A percentile compares a stretch with the other conserved stretches of the same genome.
Evolutionary conservation across 2,888 invertebrate species (phyloP).

Genomic region (Caenorhabditis sp.): DNA sequence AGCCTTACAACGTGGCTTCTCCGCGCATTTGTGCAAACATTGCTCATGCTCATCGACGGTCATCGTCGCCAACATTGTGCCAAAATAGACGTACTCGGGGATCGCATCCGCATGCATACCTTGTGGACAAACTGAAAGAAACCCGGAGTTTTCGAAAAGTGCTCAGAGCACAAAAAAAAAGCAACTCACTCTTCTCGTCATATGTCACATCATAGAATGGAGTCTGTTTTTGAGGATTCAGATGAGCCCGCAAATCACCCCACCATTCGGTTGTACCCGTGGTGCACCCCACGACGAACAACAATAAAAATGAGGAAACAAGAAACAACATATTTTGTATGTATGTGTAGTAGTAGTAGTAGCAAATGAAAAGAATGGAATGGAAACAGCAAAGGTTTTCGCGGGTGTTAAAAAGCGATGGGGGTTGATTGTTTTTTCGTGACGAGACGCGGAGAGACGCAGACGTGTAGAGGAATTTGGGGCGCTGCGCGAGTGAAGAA

Average conservation of each 20-base stretch:
- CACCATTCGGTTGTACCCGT: conserved; percentile 69
- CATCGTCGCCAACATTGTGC: conserved; percentile 67
- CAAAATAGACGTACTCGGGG: conserved; percentile 70
- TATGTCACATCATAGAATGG: conserved; percentile 70
- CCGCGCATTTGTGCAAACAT: conserved; percentile 63
- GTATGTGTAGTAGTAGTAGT: not conserved
- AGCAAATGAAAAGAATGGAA: not conserved
- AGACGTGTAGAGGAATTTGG: not conserved
- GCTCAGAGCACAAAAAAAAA: not conserved
- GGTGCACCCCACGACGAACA: not conserved
- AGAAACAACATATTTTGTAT: not conserved
- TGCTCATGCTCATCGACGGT: conserved; percentile 62
- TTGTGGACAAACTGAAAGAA: conserved; percentile 59
- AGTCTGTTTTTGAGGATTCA: conserved; percentile 63
- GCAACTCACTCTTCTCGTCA: conserved; percentile 65
- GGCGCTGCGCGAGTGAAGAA: not conserved
- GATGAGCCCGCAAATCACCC: conserved; percentile 68
- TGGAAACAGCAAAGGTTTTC: not conserved
- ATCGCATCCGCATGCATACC: conserved; percentile 69
- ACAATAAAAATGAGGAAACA: not conserved
- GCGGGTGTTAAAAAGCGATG: not conserved
- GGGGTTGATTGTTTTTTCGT: too few relatives aligned
- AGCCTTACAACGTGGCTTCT: conserved; percentile 64
- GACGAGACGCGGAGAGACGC: not conserved
- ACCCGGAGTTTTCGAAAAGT: conserved; percentile 3